These are phyloP conservation scores for Bombus cullumanus DNA, from an alignment of 1,140 invertebrate species.

Conservation along the genomic window DNA sequence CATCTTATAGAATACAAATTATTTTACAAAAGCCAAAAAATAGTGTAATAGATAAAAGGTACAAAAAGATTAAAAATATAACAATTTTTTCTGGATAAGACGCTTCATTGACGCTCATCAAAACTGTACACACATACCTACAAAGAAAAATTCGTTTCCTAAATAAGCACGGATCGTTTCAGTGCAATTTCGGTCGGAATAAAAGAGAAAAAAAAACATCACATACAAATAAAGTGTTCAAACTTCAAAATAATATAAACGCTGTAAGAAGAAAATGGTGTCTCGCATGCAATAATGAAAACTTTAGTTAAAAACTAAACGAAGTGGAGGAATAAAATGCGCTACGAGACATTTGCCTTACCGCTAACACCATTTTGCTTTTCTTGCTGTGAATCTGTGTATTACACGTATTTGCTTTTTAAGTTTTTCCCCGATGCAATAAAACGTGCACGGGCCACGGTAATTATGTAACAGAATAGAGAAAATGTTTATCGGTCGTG, in stretches of 20 bases:
- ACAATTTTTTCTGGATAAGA: not conserved
- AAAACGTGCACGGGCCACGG: constrained; percentile 23
- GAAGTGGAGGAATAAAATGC: constrained; percentile 39
- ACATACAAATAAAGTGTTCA: not conserved
- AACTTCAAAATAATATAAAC: not conserved
- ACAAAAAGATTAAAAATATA: not conserved
- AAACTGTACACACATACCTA: not conserved
- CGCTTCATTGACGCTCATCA: not conserved
- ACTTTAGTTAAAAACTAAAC: not conserved
- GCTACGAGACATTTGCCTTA: constrained; percentile 66
- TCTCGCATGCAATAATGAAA: constrained; percentile 3
- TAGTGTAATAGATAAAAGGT: not conserved
- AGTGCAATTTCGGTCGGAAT: not conserved
- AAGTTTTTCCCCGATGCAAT: constrained; percentile 25
- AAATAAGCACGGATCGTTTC: not conserved
- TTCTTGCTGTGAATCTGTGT: constrained; percentile 62
- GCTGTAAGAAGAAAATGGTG: not conserved
- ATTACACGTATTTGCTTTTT: constrained; percentile 61
- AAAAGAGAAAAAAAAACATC: not conserved
- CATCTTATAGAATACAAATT: not conserved
- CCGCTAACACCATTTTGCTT: constrained; percentile 72
- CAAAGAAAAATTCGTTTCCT: not conserved
- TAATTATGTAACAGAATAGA: constrained; percentile 47
- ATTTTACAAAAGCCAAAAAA: not conserved
- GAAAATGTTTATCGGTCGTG: constrained; percentile 1